Evolutionary conservation across 1,140 invertebrate species (phyloP).

Genomic region (Lerema accius): DNA sequence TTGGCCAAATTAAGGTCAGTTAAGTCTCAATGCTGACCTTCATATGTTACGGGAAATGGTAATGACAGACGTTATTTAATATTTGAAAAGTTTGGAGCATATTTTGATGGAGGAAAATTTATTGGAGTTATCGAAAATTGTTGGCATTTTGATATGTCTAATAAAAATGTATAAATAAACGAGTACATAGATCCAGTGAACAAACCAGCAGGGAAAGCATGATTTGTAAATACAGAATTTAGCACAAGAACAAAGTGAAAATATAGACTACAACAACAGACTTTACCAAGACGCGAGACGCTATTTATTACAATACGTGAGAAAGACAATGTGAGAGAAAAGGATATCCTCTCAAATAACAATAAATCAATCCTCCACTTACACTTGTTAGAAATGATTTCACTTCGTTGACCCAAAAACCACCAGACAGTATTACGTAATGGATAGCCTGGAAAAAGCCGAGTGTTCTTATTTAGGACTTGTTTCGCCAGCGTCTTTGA

Average conservation of each 20-base stretch:
- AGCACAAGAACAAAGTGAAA: too few relatives aligned
- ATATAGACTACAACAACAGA: too few relatives aligned
- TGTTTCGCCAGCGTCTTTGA: not conserved
- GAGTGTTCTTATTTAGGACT: constrained; percentile 18
- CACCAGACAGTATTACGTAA: constrained; percentile 26
- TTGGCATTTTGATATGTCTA: too few relatives aligned
- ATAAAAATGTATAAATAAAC: too few relatives aligned
- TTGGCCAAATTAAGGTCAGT: constrained; percentile 11
- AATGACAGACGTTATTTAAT: not conserved
- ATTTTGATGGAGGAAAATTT: not conserved
- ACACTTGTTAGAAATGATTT: constrained; percentile 29
- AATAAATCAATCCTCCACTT: constrained; percentile 27
- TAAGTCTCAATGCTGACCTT: not conserved
- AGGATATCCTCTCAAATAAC: constrained; percentile 29
- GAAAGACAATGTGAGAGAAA: not conserved
- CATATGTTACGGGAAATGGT: not conserved
- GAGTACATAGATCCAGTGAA: too few relatives aligned
- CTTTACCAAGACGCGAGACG: too few relatives aligned
- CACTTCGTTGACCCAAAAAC: constrained; percentile 31
- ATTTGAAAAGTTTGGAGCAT: not conserved
- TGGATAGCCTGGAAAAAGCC: constrained; percentile 6
- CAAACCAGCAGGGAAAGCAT: too few relatives aligned
- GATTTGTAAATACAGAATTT: too few relatives aligned
- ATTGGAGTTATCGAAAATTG: too few relatives aligned
- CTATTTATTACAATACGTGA: not conserved